Conservation (phyloP, 2,888 invertebrate species). For the Amphiduros pacificus region DNA sequence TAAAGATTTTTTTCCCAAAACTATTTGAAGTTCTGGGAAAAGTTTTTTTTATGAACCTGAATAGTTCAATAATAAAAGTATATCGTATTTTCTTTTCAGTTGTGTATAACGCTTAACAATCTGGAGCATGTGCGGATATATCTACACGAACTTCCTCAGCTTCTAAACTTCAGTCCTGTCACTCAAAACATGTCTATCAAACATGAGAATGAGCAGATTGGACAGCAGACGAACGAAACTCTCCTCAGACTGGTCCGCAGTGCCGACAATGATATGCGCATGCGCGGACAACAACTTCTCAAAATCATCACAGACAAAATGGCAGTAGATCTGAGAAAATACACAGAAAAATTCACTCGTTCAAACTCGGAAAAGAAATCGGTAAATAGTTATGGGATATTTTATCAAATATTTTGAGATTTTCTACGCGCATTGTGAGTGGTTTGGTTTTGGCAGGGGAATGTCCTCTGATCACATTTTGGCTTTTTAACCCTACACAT, state of each 20-base stretch:
- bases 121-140: slow-evolving; percentile 52
- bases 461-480: too few species aligned
- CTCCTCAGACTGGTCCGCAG: slow-evolving; percentile 30
- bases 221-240: slow-evolving; percentile 35
- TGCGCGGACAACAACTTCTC: slow-evolving; percentile 37
- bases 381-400: slow-evolving; percentile 33
- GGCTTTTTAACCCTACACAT: too few species aligned
- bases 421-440: too few species aligned
- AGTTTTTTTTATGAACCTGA: too few species aligned
- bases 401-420: too few species aligned
- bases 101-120: slow-evolving; percentile 56
- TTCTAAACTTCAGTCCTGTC: slow-evolving; percentile 42
- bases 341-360: slow-evolving; percentile 41
- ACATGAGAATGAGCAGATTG: slow-evolving; percentile 42
- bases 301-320: slow-evolving; percentile 44
- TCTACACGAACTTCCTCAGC: slow-evolving; percentile 41
- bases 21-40: too few species aligned
- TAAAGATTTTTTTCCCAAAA: too few species aligned
- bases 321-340: slow-evolving; percentile 41
- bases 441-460: too few species aligned
- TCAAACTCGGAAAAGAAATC: slow-evolving; percentile 39
- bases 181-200: slow-evolving; percentile 34
- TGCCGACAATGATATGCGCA: slow-evolving; percentile 42
- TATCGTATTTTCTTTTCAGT: slow-evolving; percentile 33
- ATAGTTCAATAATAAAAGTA: not conserved